These are phyloP conservation scores for Heterodera filipjevi DNA, from an alignment of 2,888 invertebrate genomes.

Conservation along the genomic window DNA sequence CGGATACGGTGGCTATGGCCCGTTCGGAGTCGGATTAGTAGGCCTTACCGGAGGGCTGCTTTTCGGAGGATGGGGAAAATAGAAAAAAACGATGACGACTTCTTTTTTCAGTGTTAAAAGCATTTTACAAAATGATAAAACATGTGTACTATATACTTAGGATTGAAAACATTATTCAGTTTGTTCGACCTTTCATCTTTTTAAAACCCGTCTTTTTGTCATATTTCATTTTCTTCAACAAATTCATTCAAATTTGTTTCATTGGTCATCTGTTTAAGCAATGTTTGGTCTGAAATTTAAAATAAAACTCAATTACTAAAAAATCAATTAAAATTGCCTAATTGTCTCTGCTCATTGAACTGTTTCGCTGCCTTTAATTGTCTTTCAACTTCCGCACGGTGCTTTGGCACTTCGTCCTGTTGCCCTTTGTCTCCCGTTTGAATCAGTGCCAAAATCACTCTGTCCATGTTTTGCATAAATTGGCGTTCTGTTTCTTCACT, in stretches of 20 bases:
- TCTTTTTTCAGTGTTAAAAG: not conserved
- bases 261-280: not conserved
- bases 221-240: not conserved
- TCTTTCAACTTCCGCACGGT: not conserved
- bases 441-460: not conserved
- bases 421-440: not conserved
- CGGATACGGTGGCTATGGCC: not conserved
- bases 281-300: not conserved
- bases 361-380: not conserved
- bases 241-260: not conserved
- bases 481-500: not conserved
- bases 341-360: not conserved
- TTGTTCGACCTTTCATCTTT: no score
- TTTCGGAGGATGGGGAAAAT: conserved; percentile 9
- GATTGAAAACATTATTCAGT: no score
- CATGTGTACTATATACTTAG: no score
- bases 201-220: no score
- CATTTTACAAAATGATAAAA: no score
- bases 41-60: conserved; percentile 2
- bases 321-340: not conserved
- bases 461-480: not conserved
- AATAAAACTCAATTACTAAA: not conserved
- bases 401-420: not conserved
- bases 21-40: not conserved
- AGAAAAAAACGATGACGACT: not conserved